phyloP scores from a whole-genome alignment of 1,140 invertebrate species.

The Archivesica marissinica region DNA sequence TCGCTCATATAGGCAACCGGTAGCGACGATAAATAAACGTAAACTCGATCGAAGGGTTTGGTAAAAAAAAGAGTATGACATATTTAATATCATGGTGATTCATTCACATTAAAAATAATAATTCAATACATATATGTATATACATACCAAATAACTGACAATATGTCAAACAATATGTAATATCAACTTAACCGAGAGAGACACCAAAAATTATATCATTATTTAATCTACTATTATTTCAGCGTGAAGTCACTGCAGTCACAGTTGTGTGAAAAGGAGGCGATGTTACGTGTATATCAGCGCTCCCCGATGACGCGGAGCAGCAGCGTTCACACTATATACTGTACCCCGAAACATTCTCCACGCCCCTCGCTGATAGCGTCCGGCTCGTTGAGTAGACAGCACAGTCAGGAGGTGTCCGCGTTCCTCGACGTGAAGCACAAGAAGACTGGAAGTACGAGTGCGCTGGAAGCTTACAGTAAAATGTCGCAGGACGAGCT shows the following conservation, averaged over 20 bases:
- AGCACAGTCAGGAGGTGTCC: constrained; percentile 55
- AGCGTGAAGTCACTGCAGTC: constrained; percentile 95
- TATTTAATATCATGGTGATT: too few relatives aligned
- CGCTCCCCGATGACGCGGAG: constrained; percentile 80
- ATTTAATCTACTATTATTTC: constrained; percentile 67
- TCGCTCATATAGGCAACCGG: too few relatives aligned
- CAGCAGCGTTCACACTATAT: constrained; percentile 74
- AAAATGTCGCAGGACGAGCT: constrained; percentile 70
- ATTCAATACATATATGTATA: too few relatives aligned
- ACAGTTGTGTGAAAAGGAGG: constrained; percentile 93
- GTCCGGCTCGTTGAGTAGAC: constrained; percentile 63
- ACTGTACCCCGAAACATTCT: constrained; percentile 76
- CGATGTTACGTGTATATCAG: constrained; percentile 95
- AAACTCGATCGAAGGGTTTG: too few relatives aligned
- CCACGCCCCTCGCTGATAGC: constrained; percentile 74
- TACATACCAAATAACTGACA: too few relatives aligned
- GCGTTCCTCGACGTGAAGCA: constrained; percentile 64
- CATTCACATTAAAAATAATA: too few relatives aligned
- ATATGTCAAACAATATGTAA: too few relatives aligned
- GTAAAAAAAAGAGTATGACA: too few relatives aligned
- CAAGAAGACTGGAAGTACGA: constrained; percentile 70
- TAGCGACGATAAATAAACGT: too few relatives aligned
- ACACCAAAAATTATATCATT: too few relatives aligned
- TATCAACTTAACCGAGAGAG: too few relatives aligned
- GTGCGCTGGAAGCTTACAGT: constrained; percentile 63